Percentiles rank a stretch among this genome's conserved stretches.
Conservation (phyloP, 2,797 vertebrate genomes). For the Rhadinocentrus ornatus region DNA sequence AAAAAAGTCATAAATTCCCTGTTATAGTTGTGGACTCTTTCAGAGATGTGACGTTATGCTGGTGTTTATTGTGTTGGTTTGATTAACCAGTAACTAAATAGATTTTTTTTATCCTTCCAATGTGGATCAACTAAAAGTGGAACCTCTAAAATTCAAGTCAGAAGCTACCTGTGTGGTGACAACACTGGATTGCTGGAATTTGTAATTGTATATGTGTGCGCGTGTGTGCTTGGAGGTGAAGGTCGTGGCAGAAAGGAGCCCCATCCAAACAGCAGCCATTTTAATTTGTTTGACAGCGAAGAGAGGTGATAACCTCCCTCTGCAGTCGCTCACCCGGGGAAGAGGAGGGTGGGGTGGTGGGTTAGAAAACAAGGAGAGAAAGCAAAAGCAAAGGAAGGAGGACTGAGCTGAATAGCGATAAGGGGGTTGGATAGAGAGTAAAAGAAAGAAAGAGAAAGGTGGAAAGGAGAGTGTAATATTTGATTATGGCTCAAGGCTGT, state of each 20-base stretch:
- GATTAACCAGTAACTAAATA: not conserved
- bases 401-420: slow-evolving; percentile 66
- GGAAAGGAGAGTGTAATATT: slow-evolving; percentile 72
- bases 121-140: slow-evolving; percentile 1
- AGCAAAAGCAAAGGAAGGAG: slow-evolving; percentile 48
- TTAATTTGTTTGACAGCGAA: slow-evolving; percentile 76
- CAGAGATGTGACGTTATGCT: not conserved
- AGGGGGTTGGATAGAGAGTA: slow-evolving; percentile 56
- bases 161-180: slow-evolving; percentile 1
- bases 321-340: slow-evolving; percentile 38
- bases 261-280: slow-evolving; percentile 76
- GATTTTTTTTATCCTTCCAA: not conserved
- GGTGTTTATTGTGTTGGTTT: not conserved
- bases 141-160: not conserved
- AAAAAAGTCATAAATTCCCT: not conserved
- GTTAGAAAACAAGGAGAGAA: slow-evolving; percentile 45
- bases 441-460: slow-evolving; percentile 27
- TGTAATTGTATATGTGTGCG: slow-evolving; percentile 11
- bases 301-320: slow-evolving; percentile 72
- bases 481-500: slow-evolving; percentile 78
- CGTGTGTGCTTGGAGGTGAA: slow-evolving; percentile 56
- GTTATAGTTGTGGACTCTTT: not conserved
- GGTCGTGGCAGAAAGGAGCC: slow-evolving; percentile 62
- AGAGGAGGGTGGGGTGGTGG: not conserved
- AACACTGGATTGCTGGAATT: not conserved